Evolutionary conservation across 2,888 invertebrate genomes (phyloP).

Genomic region (Amphipoea lucens): DNA sequence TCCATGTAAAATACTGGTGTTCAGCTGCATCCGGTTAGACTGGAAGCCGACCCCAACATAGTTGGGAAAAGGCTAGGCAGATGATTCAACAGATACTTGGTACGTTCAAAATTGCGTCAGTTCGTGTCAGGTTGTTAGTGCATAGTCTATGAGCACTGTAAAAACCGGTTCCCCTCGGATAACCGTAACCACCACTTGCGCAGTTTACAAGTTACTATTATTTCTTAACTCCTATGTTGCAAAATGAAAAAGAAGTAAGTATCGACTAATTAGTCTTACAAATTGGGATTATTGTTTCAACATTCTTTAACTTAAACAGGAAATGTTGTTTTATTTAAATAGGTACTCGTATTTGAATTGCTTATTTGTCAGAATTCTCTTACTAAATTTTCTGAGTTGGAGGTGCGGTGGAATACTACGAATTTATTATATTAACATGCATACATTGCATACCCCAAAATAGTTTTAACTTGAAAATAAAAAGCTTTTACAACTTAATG

Average conservation of each 20-base stretch:
- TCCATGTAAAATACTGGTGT: too few species aligned
- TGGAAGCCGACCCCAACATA: too few species aligned
- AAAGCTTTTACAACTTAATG: background rate
- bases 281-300: conserved; percentile 38
- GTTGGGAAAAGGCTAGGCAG: too few species aligned
- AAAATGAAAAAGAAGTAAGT: conserved; percentile 39
- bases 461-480: background rate
- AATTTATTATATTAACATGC: background rate
- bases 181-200: conserved; percentile 5
- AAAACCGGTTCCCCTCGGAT: conserved; percentile 43
- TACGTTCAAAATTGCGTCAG: conserved; percentile 14
- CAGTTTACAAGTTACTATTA: conserved; percentile 9
- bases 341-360: conserved; percentile 11
- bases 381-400: background rate
- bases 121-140: conserved; percentile 9
- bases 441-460: background rate
- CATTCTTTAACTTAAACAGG: conserved; percentile 9
- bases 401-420: background rate
- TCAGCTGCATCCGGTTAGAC: too few species aligned
- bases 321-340: conserved; percentile 11
- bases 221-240: conserved; percentile 39
- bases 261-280: conserved; percentile 45
- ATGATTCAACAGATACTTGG: background rate
- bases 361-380: background rate
- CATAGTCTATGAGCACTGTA: conserved; percentile 32